Evolutionary conservation across 1,140 invertebrate genomes (phyloP), one percentile per base, ranked within the genome.

Genomic region (Ceratoteleas bidentatus): DNA sequence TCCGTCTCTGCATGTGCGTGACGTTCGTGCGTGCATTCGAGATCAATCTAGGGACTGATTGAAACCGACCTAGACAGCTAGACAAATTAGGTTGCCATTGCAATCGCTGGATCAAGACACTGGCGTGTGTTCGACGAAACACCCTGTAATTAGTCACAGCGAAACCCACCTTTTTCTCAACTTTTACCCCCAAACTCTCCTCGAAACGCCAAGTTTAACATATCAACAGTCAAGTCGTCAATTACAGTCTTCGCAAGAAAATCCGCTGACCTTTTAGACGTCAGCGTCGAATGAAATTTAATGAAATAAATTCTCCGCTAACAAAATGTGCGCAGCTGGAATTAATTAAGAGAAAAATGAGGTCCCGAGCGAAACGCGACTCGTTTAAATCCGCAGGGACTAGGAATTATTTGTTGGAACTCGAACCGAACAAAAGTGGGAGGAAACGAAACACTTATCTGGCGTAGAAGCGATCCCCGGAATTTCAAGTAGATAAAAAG

Each of bases 11-110:
- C 70, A 65, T 78, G 74, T 75, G 81, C 81, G 81, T 83, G 81
- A 83, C 72, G 54, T 79, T 79, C 81, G 76, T 79, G 81, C 81
- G 72, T 79, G 72, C 65, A 66, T 79, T 76, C 58, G 36, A 76
- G 68, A 76, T 79, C 81, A 83, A 79, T 83, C 76, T 76, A 70
- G 60, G 66, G 76, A 75, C 70, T 84, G 81, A 84, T 81, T 80
- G 73, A 84, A 80, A 84, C 77, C 73, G 54, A 80, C 76, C 81
- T 74, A 66, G 56, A 65, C 69, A 69, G 72, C 32, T 61, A 69
- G 76, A 75, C 70, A 83, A 83, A 83, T 83, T 79, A 79, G 75
- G 43, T 79, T 83, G 75, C 76, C 81, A 66, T 50, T 72, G 72
- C 54, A 79, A 83, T 75, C 54, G 70, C 75, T 69, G 61, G 66